phyloP scores from a whole-genome alignment of 2,888 invertebrate genomes.

The Copidosoma aretas region DNA sequence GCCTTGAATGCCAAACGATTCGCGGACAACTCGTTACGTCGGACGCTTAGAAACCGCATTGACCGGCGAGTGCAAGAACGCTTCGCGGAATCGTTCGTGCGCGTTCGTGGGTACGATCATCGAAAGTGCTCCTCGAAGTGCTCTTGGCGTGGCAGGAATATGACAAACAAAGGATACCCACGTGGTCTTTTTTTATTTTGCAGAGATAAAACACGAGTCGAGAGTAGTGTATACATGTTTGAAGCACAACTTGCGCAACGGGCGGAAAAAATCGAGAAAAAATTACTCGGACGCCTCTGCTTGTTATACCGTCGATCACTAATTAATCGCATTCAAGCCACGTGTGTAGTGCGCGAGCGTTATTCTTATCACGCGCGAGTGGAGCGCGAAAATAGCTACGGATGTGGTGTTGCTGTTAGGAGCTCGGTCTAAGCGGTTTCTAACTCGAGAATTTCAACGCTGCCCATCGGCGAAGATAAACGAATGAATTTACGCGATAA shows the following conservation, averaged over 20 bases:
- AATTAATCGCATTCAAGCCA: conserved; percentile 38
- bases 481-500: too few species aligned
- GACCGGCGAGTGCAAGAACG: too few species aligned
- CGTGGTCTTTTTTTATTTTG: too few species aligned
- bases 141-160: conserved; percentile 9
- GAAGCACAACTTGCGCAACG: background rate
- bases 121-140: too few species aligned
- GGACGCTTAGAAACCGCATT: too few species aligned
- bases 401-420: background rate
- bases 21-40: too few species aligned
- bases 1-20: too few species aligned
- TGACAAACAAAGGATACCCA: too few species aligned
- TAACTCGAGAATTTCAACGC: background rate
- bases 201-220: too few species aligned
- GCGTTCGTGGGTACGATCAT: too few species aligned
- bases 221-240: too few species aligned
- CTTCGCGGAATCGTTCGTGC: too few species aligned
- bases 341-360: conserved; percentile 12
- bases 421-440: background rate
- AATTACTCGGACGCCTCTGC: background rate
- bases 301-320: conserved; percentile 25
- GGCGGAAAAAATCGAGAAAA: background rate
- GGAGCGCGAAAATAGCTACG: conserved; percentile 30
- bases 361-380: conserved; percentile 35
- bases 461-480: background rate